Conservation (phyloP, 1,140 invertebrate genomes). For the Drosophila bifasciata region DNA sequence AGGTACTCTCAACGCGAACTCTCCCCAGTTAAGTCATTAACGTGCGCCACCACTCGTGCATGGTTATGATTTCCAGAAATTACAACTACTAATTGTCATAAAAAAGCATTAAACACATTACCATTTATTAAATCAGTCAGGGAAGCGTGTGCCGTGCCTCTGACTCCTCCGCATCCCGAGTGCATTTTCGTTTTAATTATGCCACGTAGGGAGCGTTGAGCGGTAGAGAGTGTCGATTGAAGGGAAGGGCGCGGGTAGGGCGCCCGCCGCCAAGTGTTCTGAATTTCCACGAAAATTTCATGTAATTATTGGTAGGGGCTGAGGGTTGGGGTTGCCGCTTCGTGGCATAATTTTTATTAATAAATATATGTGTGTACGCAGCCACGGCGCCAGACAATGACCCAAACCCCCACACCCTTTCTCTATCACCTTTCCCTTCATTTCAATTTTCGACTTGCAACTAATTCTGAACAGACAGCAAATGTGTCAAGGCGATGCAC, state of each 20-base stretch:
- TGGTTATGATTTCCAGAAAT: slow-evolving; percentile 78
- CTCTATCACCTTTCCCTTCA: slow-evolving; percentile 17
- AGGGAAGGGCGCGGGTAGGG: background rate
- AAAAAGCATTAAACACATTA: slow-evolving; percentile 71
- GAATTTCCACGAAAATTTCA: slow-evolving; percentile 75
- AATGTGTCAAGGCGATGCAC: slow-evolving; percentile 46
- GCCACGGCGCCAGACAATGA: slow-evolving; percentile 57
- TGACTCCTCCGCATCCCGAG: background rate
- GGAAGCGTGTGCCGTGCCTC: slow-evolving; percentile 55
- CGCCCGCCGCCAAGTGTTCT: slow-evolving; percentile 40
- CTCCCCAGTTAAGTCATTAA: slow-evolving; percentile 67
- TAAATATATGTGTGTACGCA: slow-evolving; percentile 20
- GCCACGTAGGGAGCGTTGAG: slow-evolving; percentile 57
- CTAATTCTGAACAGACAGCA: slow-evolving; percentile 36
- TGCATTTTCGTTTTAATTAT: slow-evolving; percentile 71
- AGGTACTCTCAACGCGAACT: background rate
- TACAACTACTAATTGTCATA: slow-evolving; percentile 76
- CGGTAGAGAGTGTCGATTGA: slow-evolving; percentile 48
- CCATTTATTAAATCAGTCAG: slow-evolving; percentile 71
- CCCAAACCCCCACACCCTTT: slow-evolving; percentile 16
- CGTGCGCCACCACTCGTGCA: slow-evolving; percentile 41
- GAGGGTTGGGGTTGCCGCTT: slow-evolving; percentile 2
- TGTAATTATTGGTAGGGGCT: slow-evolving; percentile 64
- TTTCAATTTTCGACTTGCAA: slow-evolving; percentile 26
- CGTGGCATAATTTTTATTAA: slow-evolving; percentile 53